Percentiles rank a stretch among this genome's conserved stretches.
Evolutionary conservation across 2,888 invertebrate species (phyloP).

Genomic region (Sinodicranocentrus sp.): DNA sequence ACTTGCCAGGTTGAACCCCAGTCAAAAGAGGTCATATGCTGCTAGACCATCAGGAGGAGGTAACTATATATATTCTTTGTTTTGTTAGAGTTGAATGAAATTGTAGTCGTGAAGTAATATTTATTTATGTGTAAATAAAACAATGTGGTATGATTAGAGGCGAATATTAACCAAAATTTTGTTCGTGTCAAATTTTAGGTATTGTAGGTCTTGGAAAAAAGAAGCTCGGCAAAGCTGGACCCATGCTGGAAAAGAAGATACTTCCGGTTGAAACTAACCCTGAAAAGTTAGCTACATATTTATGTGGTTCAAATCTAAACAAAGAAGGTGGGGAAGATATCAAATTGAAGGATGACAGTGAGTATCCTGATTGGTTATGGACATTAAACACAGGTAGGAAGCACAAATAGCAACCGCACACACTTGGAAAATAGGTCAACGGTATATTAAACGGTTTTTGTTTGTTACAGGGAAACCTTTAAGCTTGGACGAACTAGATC

Average conservation of each 20-base stretch:
- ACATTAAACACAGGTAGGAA: conserved; percentile 82
- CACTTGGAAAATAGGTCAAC: too few species aligned
- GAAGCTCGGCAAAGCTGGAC: conserved; percentile 83
- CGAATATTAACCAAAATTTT: too few species aligned
- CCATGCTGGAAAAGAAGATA: conserved; percentile 84
- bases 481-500: conserved; percentile 87
- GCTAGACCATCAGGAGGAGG: conserved; percentile 30
- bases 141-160: too few species aligned
- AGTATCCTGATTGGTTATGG: conserved; percentile 98
- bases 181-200: conserved; percentile 55
- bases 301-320: conserved; percentile 92
- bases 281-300: conserved; percentile 85
- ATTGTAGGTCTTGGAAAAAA: conserved; percentile 76
- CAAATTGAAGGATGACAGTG: conserved; percentile 85
- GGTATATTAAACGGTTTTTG: not conserved
- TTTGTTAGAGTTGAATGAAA: too few species aligned
- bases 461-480: conserved; percentile 79
- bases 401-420: too few species aligned
- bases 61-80: too few species aligned
- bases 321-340: conserved; percentile 87
- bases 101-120: too few species aligned
- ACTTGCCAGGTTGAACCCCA: not conserved
- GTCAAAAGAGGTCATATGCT: conserved; percentile 10
- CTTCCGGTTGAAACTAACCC: conserved; percentile 92
- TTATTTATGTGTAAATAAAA: too few species aligned